Evolutionary conservation across 2,113 vertebrate species (phyloP).

Genomic region (Gambusia holbrooki): DNA sequence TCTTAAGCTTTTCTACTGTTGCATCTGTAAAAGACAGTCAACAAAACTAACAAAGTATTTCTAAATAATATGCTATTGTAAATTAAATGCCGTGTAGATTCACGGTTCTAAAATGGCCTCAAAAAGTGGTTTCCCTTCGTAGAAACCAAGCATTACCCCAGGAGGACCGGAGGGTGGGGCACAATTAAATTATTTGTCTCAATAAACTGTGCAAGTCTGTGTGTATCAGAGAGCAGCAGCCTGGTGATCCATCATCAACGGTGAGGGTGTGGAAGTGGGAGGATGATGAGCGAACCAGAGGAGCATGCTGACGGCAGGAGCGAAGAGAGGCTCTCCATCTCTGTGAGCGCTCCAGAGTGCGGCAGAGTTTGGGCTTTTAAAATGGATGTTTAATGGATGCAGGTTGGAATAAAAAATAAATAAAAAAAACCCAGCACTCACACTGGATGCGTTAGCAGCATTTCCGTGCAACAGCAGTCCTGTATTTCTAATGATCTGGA

Average conservation of each 20-base stretch:
- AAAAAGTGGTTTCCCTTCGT: background rate
- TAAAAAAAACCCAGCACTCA: background rate
- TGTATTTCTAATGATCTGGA: conserved; percentile 7
- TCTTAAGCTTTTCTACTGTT: too few species aligned
- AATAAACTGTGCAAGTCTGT: conserved; percentile 2
- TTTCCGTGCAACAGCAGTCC: conserved; percentile 27
- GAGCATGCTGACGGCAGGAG: conserved; percentile 34
- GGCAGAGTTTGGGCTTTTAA: conserved; percentile 7
- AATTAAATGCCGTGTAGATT: too few species aligned
- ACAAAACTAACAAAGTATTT: too few species aligned
- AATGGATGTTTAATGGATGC: conserved; percentile 33
- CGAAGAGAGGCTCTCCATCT: conserved; percentile 31
- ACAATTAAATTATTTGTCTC: conserved; percentile 10
- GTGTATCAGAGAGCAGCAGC: conserved; percentile 3
- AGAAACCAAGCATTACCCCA: background rate
- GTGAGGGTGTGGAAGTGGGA: conserved; percentile 33
- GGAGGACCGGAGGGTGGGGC: background rate
- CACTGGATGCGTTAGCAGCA: background rate
- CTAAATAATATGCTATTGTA: too few species aligned
- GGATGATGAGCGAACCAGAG: conserved; percentile 30
- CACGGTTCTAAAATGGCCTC: too few species aligned
- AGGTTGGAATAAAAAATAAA: background rate
- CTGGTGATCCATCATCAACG: conserved; percentile 30
- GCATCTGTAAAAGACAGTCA: too few species aligned
- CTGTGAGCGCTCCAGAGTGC: conserved; percentile 6